Evolutionary conservation across 2,797 vertebrate genomes (phyloP).

Genomic region (Coregonus suidteri): DNA sequence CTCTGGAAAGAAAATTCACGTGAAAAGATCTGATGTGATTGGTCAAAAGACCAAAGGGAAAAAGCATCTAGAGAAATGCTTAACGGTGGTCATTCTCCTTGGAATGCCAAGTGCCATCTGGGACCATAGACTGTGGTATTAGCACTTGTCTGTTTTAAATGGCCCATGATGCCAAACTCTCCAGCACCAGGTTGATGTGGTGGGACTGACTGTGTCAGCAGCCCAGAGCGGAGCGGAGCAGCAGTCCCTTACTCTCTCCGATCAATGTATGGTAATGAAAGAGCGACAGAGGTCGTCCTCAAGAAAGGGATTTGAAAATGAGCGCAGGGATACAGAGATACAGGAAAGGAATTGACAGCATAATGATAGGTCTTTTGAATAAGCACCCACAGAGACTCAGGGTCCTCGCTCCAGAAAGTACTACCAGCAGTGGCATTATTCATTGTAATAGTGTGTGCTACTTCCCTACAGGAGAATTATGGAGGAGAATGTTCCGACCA

Average conservation of each 20-base stretch:
- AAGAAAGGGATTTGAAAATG: slow-evolving; percentile 43
- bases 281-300: slow-evolving; percentile 43
- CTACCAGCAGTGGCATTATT: slow-evolving; percentile 23
- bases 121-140: not conserved
- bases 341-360: slow-evolving; percentile 36
- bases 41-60: too few relatives aligned
- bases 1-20: too few relatives aligned
- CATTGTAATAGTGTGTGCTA: slow-evolving; percentile 16
- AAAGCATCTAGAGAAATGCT: not conserved
- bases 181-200: not conserved
- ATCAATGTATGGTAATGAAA: slow-evolving; percentile 71
- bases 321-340: slow-evolving; percentile 39
- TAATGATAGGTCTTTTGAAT: slow-evolving; percentile 45
- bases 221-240: slow-evolving; percentile 19
- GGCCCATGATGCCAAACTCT: too few relatives aligned
- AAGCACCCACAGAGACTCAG: not conserved
- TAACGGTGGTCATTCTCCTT: not conserved
- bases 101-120: not conserved
- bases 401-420: slow-evolving; percentile 12
- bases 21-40: too few relatives aligned
- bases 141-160: too few relatives aligned
- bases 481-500: slow-evolving; percentile 12
- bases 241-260: slow-evolving; percentile 55
- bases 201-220: not conserved
- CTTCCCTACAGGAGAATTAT: slow-evolving; percentile 21